Conservation (phyloP, 2,113 vertebrate genomes). For the Eleginops maclovinus region DNA sequence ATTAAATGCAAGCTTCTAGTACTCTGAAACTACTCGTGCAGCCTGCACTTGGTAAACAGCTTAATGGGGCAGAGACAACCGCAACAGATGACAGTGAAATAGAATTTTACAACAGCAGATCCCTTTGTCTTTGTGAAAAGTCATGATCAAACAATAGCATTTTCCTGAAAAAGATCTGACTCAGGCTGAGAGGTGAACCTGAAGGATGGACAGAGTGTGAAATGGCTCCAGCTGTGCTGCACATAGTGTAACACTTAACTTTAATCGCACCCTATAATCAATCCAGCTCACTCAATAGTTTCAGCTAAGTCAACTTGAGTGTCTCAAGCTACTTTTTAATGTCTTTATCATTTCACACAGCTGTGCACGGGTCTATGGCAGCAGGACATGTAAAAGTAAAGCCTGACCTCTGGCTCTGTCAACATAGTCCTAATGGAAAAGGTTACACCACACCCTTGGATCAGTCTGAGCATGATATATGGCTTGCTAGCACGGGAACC, state of each 20-base stretch:
- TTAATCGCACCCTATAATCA: constrained; percentile 36
- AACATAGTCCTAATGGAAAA: constrained; percentile 29
- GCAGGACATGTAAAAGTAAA: constrained; percentile 24
- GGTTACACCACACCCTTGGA: constrained; percentile 49
- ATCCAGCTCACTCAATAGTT: constrained; percentile 19
- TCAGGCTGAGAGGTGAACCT: constrained; percentile 4
- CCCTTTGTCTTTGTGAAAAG: constrained; percentile 24
- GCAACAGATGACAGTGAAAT: constrained; percentile 61
- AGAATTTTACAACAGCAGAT: constrained; percentile 40
- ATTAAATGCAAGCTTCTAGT: constrained; percentile 20
- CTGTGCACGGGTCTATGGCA: constrained; percentile 2
- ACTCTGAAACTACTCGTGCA: constrained; percentile 17
- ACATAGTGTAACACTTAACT: constrained; percentile 44
- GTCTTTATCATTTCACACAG: constrained; percentile 25
- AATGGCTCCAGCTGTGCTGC: neutral
- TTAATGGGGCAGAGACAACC: constrained; percentile 34
- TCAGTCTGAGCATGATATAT: constrained; percentile 33
- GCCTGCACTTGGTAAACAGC: constrained; percentile 51
- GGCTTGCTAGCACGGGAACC: constrained; percentile 33
- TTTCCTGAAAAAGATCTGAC: constrained; percentile 50
- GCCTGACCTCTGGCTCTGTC: constrained; percentile 32
- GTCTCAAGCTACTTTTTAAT: constrained; percentile 19
- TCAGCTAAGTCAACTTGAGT: constrained; percentile 33
- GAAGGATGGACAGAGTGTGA: neutral
- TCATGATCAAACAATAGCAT: constrained; percentile 9